Base-by-base conservation (phyloP, 1,140 invertebrate genomes). In the Leguminivora glycinivorella region DNA sequence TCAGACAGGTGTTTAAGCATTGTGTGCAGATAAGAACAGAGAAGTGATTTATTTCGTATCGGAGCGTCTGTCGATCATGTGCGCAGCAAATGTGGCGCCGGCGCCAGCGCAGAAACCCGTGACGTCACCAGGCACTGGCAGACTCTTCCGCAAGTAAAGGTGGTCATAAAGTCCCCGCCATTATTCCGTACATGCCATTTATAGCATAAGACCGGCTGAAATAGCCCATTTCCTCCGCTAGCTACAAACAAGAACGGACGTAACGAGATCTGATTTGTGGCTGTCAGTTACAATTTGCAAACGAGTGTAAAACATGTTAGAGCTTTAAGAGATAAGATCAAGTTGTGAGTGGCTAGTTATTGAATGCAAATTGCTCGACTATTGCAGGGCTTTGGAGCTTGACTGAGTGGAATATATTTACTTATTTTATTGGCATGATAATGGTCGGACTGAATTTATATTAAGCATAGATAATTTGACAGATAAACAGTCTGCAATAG, bases 51-150 rank as follows among this genome's bases (percentile, higher is more conserved):
- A 82, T 82, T 77, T 77, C 34, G 72, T 74, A 72, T 66, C 67
- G 71, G 69, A 77, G 73, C 72, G 75, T 69, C 73, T 67, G 78
- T 72, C 69, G 81, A 83, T 88, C 88, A 88, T 84, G 80, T 90
- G 88, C 74, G 72, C 75, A 73, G 82, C 88, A 87, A 87, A 85
- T 89, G 83, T 83, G 86, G 84, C 85, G 83, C 82, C 82, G 80
- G 83, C 83, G 82, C 81, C 80, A 79, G 82, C 76, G 79, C 81
- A 75, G 75, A 72, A 70, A 72, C 72, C 68, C n/a, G 69, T 85
- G 83, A 88, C 83, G 83, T 84, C 81, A 88, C 67, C 69, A 56
- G 63, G 56, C 75, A 67, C 69, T 56, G 63, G 56, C 75, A 67
- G 26, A 22, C 31, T 38, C 66, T 40, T 43, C 40, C 26, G 69